Evolutionary conservation across 2,888 invertebrate species (phyloP), one percentile per base, ranked within the genome.

Genomic region (Lithophane semibrunnea): DNA sequence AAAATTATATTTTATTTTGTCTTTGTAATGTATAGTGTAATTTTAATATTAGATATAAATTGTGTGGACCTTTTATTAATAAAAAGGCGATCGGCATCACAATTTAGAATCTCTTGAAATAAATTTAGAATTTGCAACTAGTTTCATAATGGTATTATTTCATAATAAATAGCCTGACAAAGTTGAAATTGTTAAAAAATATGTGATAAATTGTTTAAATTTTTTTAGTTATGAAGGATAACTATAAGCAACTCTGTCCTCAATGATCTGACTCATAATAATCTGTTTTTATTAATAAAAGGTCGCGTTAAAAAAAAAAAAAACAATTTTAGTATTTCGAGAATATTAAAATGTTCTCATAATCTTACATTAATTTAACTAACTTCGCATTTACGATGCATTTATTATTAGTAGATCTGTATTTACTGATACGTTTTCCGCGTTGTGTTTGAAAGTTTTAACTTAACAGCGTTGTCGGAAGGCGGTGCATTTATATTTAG

Each of bases 321-420:
- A 77, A 74, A 71, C 73, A 60, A 44, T 68, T 56, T 47, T 58
- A 85, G 75, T 83, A 78, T 80, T 81, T 24, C 52, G 74, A 79
- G 75, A 76, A 77, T 63, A 66, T 21, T 16, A 58, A 58, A 64
- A 65, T 70, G 37, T 85, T 70, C 70, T 56, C 75, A 13, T 44
- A 70, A 61, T 71, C 58, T 44, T 67, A 37, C 52, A 12, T 75
- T 72, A 74, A 67, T 77, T 77, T 42, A 68, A 84, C 56, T 77
- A 84, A 78, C 18, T 60, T 37, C 44, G 86, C 88, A 87, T 86
- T 87, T 87, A 77, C 18, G n/a, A 67, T 85, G 88, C 88, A 86
- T 86, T 87, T 86, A 87, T 81, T 87, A 76, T 79, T 77, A 84
- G 47, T 86, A 79, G 71, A 79, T 86, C 64, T 84, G 75, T 77